Percentiles rank a stretch among this genome's conserved stretches.
Evolutionary conservation across 64 coral and sea anemone genomes (phyloP).

Genomic region (Porites australiensis): DNA sequence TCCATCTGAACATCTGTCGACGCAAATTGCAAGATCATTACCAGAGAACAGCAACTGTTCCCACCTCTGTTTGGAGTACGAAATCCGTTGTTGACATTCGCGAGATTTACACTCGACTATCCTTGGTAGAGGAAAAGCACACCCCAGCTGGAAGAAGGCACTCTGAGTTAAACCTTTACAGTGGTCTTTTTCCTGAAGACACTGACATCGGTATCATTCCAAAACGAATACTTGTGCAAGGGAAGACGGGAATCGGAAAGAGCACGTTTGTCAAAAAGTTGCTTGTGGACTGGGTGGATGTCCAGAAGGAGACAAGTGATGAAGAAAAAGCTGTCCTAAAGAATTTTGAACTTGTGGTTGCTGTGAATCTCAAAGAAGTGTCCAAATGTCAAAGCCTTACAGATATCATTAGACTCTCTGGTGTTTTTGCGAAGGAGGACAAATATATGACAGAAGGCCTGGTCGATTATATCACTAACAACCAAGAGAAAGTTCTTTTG

Average conservation of each 20-base stretch:
- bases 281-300: conserved; percentile 7
- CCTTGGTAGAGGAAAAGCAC: background rate
- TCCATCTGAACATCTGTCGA: background rate
- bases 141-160: background rate
- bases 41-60: background rate
- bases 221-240: conserved; percentile 19
- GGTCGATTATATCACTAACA: background rate
- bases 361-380: background rate
- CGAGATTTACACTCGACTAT: background rate
- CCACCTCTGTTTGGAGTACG: background rate
- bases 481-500: conserved; percentile 8
- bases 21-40: background rate
- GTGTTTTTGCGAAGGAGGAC: background rate
- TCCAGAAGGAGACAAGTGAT: background rate
- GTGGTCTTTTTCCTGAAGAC: background rate
- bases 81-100: background rate
- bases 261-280: background rate
- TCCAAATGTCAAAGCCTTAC: background rate
- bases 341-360: background rate
- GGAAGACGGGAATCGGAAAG: background rate
- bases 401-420: background rate
- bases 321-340: too few species aligned
- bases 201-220: background rate
- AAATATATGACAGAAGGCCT: background rate
- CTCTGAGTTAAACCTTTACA: background rate